Base-by-base conservation (phyloP, 2,797 vertebrate genomes). In the Macrochelys suwanniensis region DNA sequence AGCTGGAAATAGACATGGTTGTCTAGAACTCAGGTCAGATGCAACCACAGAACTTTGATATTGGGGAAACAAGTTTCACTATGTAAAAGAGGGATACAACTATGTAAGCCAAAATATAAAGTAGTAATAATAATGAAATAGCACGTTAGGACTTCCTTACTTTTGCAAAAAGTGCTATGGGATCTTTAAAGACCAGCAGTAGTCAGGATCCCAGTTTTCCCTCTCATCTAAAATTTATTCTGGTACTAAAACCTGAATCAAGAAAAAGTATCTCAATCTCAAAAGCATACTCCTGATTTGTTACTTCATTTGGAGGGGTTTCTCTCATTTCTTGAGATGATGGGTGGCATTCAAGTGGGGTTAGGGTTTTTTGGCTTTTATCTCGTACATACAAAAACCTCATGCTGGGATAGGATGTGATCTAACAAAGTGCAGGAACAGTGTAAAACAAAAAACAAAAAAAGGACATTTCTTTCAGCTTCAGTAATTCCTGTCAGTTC, bases 401-500 rank as follows among this genome's bases (percentile, higher is more conserved):
- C 92, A 42, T 82, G 89, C 84, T 93, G 82, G 90, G 89, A 95
- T 53, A 78, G 85, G 1, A 96, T 97, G 91, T 51, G 94, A 97
- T 84, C 88, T 95, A 94, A 97, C 96, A 89, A 96, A 95, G 92
- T 94, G 88, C 96, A 87, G 90, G 81, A 96, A 95, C 0, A 80
- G 89, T 81, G 94, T 94, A 91, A 95, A 94, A 87, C n/a, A n/a
- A n/a, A n/a, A n/a, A n/a, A n/a, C n/a, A n/a, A 91, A 53, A 89
- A 96, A 92, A 88, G 92, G 80, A 19, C 3, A 7, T 93, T 95
- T 94, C 85, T 87, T 97, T 97, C 96, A 97, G 97, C 94, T 96
- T 95, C 92, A 59, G 77, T 96, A 95, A 96, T 91, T 97, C 93
- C 95, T 97, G 96, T 97, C 97, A 96, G 47, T 25, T 97, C 94